Evolutionary conservation across 1,140 invertebrate species (phyloP).

Genomic region (Pissodes strobi): DNA sequence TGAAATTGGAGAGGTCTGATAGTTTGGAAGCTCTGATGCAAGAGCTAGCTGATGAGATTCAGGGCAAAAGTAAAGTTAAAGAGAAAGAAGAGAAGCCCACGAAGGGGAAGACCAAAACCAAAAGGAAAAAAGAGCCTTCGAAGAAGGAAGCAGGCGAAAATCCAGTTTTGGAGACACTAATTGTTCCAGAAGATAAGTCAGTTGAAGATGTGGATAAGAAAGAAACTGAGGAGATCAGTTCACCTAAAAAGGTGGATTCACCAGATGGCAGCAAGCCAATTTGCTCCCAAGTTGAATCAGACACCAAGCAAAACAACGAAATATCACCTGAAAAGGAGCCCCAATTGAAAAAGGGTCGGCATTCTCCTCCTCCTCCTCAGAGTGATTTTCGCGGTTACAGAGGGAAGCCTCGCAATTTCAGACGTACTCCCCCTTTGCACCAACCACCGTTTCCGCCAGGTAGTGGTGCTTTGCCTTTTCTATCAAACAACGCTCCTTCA

Average conservation of each 20-base stretch:
- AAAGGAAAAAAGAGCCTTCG: conserved; percentile 21
- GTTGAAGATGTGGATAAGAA: too few relatives aligned
- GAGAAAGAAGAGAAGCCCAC: conserved; percentile 27
- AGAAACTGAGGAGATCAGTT: too few relatives aligned
- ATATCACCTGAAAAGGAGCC: conserved; percentile 3
- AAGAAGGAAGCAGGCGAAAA: background rate
- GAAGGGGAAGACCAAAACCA: conserved; percentile 38
- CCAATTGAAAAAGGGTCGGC: background rate
- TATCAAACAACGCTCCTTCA: conserved; percentile 4
- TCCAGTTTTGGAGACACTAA: too few relatives aligned
- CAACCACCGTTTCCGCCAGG: background rate
- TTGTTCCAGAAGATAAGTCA: too few relatives aligned
- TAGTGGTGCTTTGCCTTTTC: background rate
- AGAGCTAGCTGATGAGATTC: conserved; percentile 54
- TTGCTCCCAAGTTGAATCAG: too few relatives aligned
- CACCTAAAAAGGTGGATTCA: too few relatives aligned
- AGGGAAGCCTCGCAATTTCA: background rate
- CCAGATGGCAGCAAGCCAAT: too few relatives aligned
- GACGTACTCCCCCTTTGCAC: background rate
- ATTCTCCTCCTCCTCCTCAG: background rate
- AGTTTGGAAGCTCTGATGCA: conserved; percentile 55
- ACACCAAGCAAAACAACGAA: too few relatives aligned
- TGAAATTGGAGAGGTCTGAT: conserved; percentile 41
- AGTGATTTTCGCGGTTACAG: conserved; percentile 8
- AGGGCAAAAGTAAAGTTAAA: conserved; percentile 42